Evolutionary conservation across 2,888 invertebrate genomes (phyloP).

Genomic region (Pyrrhia umbra): DNA sequence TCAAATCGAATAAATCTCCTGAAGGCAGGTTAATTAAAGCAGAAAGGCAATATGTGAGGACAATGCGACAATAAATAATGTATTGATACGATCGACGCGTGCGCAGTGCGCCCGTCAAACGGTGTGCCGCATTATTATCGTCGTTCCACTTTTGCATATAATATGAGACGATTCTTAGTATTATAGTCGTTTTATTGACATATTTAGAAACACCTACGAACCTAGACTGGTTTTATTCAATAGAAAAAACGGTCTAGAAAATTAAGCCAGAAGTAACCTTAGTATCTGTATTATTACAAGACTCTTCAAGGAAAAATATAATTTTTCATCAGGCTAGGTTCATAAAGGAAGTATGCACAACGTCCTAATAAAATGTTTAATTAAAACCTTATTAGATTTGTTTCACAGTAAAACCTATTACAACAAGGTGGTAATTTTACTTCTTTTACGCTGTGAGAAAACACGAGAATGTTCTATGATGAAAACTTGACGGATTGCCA

Average conservation of each 20-base stretch:
- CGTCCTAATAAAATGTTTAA: background rate
- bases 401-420: background rate
- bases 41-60: slow-evolving; percentile 64
- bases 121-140: slow-evolving; percentile 52
- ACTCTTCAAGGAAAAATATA: background rate
- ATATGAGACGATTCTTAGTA: slow-evolving; percentile 41
- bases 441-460: background rate
- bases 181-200: slow-evolving; percentile 33
- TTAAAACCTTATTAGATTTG: slow-evolving; percentile 6
- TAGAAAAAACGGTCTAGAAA: background rate
- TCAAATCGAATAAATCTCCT: slow-evolving; percentile 21
- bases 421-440: background rate
- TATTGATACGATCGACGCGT: slow-evolving; percentile 71
- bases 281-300: background rate
- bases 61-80: slow-evolving; percentile 77
- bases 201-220: slow-evolving; percentile 4
- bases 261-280: too few species aligned
- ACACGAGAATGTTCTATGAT: background rate
- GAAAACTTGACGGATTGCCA: background rate
- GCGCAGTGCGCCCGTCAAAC: slow-evolving; percentile 67
- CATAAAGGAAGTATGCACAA: background rate
- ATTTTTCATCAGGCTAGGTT: background rate
- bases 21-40: slow-evolving; percentile 65
- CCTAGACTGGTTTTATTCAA: background rate
- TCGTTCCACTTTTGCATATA: slow-evolving; percentile 42